Evolutionary conservation across 1,140 invertebrate genomes (phyloP).

Genomic region (Drosophila pandora): DNA sequence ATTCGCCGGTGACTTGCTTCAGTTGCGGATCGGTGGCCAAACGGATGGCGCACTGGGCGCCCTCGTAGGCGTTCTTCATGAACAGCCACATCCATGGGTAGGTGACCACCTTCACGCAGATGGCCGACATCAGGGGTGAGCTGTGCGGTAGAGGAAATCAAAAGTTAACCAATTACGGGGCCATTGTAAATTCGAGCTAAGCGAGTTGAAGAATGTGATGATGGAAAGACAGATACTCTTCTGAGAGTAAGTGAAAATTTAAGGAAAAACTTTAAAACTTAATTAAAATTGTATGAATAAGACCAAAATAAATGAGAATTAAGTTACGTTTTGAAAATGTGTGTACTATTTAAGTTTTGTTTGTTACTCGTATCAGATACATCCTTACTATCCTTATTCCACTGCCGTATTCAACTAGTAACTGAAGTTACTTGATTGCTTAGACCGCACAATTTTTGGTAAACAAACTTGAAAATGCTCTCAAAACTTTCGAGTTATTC

Average conservation of each 20-base stretch:
- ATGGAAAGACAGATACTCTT: background rate
- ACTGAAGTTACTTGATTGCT: slow-evolving; percentile 8
- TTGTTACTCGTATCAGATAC: background rate
- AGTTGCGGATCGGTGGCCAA: slow-evolving; percentile 86
- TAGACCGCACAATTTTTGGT: slow-evolving; percentile 11
- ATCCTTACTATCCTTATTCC: background rate
- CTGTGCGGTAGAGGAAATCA: slow-evolving; percentile 49
- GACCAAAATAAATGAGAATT: too few species aligned
- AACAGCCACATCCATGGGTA: slow-evolving; percentile 88
- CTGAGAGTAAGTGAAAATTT: background rate
- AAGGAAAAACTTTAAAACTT: background rate
- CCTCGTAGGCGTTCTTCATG: slow-evolving; percentile 87
- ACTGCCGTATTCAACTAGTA: background rate
- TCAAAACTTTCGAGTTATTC: slow-evolving; percentile 22
- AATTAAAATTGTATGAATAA: too few species aligned
- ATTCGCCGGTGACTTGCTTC: slow-evolving; percentile 86
- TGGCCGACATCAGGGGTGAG: slow-evolving; percentile 84
- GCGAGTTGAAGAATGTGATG: background rate
- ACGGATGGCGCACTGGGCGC: slow-evolving; percentile 88
- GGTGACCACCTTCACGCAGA: slow-evolving; percentile 85
- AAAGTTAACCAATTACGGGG: slow-evolving; percentile 64
- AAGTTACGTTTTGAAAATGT: too few species aligned
- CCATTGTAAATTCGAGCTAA: slow-evolving; percentile 48
- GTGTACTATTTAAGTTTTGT: background rate
- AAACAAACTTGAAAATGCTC: slow-evolving; percentile 11